Base-by-base conservation (phyloP, 2,888 invertebrate genomes). In the Ochropacha duplaris region DNA sequence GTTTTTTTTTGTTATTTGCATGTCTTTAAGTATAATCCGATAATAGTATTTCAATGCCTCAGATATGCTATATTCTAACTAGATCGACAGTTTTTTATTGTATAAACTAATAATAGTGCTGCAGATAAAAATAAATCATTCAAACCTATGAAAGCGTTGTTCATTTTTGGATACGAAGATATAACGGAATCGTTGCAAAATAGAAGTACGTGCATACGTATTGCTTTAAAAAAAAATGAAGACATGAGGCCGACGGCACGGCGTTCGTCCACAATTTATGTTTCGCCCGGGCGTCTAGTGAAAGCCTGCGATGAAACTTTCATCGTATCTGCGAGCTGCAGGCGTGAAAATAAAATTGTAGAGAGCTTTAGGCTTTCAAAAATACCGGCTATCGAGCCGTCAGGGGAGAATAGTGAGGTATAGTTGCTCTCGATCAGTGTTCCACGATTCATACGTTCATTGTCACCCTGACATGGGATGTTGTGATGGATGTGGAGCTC, bases 261-360 rank as follows among this genome's bases (percentile, higher is more conserved):
- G 54, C 57, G 59, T 60, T 62, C 60, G 60, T 62, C 59, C 57
- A 36, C 77, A 81, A 84, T 85, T 81, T 85, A 84, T 80, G 83
- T 87, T 87, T 84, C 81, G 81, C 79, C 77, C 67, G 76, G 79
- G 74, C 79, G 78, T 82, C 80, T 79, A 79, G 81, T 83, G 83
- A 87, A 88, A 88, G 86, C 88, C 81, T 78, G 74, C 84, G 84
- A 88, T 89, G 90, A 88, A 90, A 90, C 76, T 90, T 90, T 87
- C 85, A 89, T 81, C 87, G 87, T 90, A 91, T 90, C 90, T 84
- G 77, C 73, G 78, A 81, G 81, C 78, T 90, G 87, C 91, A 91
- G 90, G 86, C 88, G 88, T 87, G 87, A 83, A 90, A 90, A 90
- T 90, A 90, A 89, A 90, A 88, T 83, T 81, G 81, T 76, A 77